Evolutionary conservation across 2,797 vertebrate genomes (phyloP), one percentile per base, ranked within the genome.

Genomic region (Anas bernieri): DNA sequence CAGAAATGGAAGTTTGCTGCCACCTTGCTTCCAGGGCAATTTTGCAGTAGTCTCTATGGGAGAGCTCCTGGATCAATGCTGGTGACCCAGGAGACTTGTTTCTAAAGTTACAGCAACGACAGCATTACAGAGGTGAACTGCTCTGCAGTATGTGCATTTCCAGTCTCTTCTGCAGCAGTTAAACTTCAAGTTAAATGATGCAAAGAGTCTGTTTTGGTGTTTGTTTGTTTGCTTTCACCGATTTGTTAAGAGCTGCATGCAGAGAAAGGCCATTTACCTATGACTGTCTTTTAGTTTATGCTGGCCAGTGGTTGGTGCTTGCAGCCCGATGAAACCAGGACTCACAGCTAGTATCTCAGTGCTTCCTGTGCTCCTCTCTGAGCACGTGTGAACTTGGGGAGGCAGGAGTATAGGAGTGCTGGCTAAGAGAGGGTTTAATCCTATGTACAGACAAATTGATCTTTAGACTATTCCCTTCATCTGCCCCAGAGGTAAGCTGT

Each of bases 11-110:
- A 68, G 64, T 94, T 35, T 96, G 86, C 93, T 96, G 94, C 93
- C 94, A 95, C 90, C 95, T 94, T 94, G 94, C 94, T 95, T 94
- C 90, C 37, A 82, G 54, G 15, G 54, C 67, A 20, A 22, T 91
- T 93, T 78, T 93, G 54, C 83, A 75, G 62, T 14, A 39, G 17
- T 31, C 4, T 68, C 31, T 45, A 0, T 3, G 18, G 45, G 30
- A 35, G 1, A 68, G 50, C n/a, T 95, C 64, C 59, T 8, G 17
- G 22, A 11, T 39, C 31, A 41, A 31, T 17, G 8, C 41, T 67
- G 56, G 15, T 63, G 72, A 33, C 4, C 3, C 9, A 5, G 15
- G 6, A 21, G 22, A 64, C 52, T 43, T 73, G 17, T n/a, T 86
- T 76, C 11, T 62, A 41, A 43, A 89, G 52, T 35, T 43, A 2